Evolutionary conservation across 2,797 vertebrate genomes (phyloP).

Genomic region (Parotocinclus haroldoi): DNA sequence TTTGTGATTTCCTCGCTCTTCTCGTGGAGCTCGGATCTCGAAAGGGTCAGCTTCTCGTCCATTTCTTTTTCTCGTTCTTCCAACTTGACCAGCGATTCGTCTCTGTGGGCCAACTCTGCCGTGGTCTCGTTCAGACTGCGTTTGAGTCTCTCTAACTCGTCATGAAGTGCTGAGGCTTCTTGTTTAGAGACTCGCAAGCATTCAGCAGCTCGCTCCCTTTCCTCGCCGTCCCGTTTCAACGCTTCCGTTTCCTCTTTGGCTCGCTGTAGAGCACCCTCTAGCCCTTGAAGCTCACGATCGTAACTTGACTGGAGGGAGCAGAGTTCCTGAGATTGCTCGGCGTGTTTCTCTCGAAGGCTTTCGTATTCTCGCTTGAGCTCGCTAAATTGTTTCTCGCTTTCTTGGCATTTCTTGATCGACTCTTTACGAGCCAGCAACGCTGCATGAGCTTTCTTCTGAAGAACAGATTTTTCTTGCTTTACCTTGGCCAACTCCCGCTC

Average conservation of each 20-base stretch:
- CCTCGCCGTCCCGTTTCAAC: constrained; percentile 46
- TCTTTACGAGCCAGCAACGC: constrained; percentile 71
- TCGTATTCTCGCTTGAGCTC: constrained; percentile 66
- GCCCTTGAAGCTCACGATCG: constrained; percentile 59
- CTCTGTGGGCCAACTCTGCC: constrained; percentile 53
- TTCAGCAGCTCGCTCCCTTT: constrained; percentile 56
- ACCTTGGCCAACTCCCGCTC: constrained; percentile 55
- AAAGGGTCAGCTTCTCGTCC: constrained; percentile 48
- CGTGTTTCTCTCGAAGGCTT: constrained; percentile 61
- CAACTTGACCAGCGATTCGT: constrained; percentile 46
- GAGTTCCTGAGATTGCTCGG: constrained; percentile 63
- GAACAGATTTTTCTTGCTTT: constrained; percentile 67
- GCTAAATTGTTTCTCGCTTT: constrained; percentile 58
- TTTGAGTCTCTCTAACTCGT: constrained; percentile 54
- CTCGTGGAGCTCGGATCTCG: constrained; percentile 56
- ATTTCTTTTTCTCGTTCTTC: constrained; percentile 53
- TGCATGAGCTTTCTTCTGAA: constrained; percentile 75
- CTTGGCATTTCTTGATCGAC: constrained; percentile 65
- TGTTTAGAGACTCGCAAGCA: constrained; percentile 43
- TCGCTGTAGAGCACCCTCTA: constrained; percentile 52
- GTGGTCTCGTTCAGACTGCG: constrained; percentile 45
- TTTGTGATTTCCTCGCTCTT: constrained; percentile 45
- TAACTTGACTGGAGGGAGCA: constrained; percentile 60
- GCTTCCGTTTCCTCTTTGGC: constrained; percentile 56
- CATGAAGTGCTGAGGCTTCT: constrained; percentile 43